phyloP scores from a whole-genome alignment of 2,797 vertebrate species.

The Cossypha caffra region DNA sequence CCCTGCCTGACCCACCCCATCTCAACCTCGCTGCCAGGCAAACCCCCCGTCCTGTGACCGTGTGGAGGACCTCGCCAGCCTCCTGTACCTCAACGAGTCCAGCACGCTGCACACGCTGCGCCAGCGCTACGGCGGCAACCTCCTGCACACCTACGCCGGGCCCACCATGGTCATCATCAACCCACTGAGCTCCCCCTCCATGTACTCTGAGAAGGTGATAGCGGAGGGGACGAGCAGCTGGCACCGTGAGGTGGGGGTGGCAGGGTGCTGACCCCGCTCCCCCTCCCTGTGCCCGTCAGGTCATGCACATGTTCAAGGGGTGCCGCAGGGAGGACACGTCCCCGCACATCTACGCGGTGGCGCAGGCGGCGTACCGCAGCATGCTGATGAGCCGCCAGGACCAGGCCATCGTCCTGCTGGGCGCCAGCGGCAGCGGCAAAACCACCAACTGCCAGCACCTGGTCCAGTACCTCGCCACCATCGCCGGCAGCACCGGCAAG shows the following conservation, averaged over 20 bases:
- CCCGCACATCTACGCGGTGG: conserved; percentile 92
- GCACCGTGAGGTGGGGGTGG: fast-evolving
- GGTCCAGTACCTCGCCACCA: conserved; percentile 92
- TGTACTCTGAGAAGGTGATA: conserved; percentile 97
- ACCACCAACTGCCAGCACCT: conserved; percentile 95
- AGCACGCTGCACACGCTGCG: conserved; percentile 91
- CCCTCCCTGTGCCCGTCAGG: conserved; percentile 67
- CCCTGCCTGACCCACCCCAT: not conserved
- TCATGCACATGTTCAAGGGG: conserved; percentile 99
- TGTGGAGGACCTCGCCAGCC: conserved; percentile 88
- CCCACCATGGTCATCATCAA: conserved; percentile 91
- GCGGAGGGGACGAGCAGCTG: fast-evolving
- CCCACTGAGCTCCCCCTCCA: conserved; percentile 91
- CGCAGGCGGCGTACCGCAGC: conserved; percentile 90
- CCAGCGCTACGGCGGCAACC: conserved; percentile 92
- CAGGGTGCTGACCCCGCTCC: not conserved
- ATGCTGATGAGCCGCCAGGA: conserved; percentile 95
- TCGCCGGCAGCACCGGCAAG: conserved; percentile 90
- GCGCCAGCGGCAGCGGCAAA: conserved; percentile 92
- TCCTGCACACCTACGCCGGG: conserved; percentile 90
- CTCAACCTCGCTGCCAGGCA: conserved; percentile 74
- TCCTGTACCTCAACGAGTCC: conserved; percentile 95
- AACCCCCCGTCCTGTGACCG: conserved; percentile 91
- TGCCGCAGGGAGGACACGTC: conserved; percentile 91
- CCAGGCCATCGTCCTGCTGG: conserved; percentile 91